Evolutionary conservation across 2,888 invertebrate species (phyloP), one percentile per base, ranked within the genome.

Genomic region (Lasius platythorax): DNA sequence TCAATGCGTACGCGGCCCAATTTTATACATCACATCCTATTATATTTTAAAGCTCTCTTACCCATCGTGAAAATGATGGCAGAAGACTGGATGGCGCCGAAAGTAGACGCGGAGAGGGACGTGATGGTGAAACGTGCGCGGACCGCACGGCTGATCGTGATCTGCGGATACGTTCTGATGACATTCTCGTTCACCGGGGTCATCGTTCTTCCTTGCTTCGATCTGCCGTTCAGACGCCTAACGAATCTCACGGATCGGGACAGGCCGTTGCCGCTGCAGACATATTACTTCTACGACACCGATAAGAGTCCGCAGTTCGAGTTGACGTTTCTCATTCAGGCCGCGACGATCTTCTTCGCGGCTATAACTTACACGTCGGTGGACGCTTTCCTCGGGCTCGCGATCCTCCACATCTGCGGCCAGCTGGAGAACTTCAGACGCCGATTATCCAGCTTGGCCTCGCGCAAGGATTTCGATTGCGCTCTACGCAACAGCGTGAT

Each of bases 31-130:
- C 8, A 33, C 3, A 28, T 23, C 3, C 11, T 37, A 15, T 15
- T 18, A 33, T 40, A n/a, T 63, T 75, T 82, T 30, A 8, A 79
- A 87, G 85, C 50, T 75, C 18, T 87, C n/a, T 12, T 50, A 58
- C 46, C 56, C 3, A 15, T 87, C 5, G 28, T 87, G 9, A 53
- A 67, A 1, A 87, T 87, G 87, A 83, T 87, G 37, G 82, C 66
- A 4, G 72, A 87, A 15, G 87, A 87, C 40, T 87, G 87, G 87
- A 63, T 61, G 23, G 50, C 70, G 3, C 56, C 43, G 15, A 87
- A 82, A 18, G 12, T 50, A 4, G 43, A 28, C 0, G 1, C n/a
- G 9, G 79, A 87, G n/a, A 53, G 73, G 4, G 6, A 75, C 5
- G 66, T 85, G 1, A 87, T 87, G 87, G 50, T 84, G 58, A 73